Evolutionary conservation across 1,140 invertebrate species (phyloP).

Genomic region (Papilio dardanus): DNA sequence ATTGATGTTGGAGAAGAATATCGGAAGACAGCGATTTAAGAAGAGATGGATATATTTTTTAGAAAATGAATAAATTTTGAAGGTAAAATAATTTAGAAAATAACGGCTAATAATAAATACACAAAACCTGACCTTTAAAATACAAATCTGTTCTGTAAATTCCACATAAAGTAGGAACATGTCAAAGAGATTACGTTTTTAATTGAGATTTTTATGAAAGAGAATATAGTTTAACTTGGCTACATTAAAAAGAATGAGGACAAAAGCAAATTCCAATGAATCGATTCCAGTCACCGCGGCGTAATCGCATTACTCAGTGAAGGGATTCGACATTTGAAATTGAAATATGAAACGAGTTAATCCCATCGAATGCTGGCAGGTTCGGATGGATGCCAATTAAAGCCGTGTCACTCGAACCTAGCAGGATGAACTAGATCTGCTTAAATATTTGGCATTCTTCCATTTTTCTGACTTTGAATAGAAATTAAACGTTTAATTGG

Average conservation of each 20-base stretch:
- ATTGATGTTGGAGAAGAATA: too few species aligned
- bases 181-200: background rate
- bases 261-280: background rate
- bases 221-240: background rate
- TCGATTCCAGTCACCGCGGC: background rate
- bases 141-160: background rate
- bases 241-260: background rate
- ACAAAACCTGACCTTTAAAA: background rate
- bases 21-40: background rate
- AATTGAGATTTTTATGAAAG: background rate
- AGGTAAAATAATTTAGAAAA: too few species aligned
- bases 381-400: constrained; percentile 1
- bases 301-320: background rate
- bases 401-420: background rate
- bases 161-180: background rate
- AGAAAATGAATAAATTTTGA: too few species aligned
- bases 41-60: background rate
- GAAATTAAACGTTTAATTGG: background rate
- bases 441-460: background rate
- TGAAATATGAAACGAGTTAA: constrained; percentile 22
- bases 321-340: background rate
- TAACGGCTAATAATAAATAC: background rate
- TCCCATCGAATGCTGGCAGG: constrained; percentile 3
- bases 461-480: background rate
- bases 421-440: background rate